Evolutionary conservation across 1,140 invertebrate genomes (phyloP), one percentile per base, ranked within the genome.

Genomic region (Hetaerina americana): DNA sequence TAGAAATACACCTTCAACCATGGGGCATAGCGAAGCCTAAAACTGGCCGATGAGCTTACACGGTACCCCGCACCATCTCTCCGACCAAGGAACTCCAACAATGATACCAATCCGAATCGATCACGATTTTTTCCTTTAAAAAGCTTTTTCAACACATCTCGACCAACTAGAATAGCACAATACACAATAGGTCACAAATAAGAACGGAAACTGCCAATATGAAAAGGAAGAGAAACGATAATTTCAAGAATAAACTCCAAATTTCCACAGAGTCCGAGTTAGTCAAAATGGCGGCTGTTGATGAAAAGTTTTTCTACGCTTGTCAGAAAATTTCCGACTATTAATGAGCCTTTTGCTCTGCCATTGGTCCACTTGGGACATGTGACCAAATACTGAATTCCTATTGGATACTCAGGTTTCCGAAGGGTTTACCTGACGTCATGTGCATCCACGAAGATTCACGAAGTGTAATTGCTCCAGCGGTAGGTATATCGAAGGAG

Each of bases 241-340:
- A 84, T 84, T 84, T 84, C 81, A 81, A 82, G 81, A 84, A 85
- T 84, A 86, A 86, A 83, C 84, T 84, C 83, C 83, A 83, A 87
- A 87, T 85, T 87, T 87, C 84, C 84, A 85, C 87, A 84, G 83
- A 86, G 85, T 87, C 86, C 86, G 85, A 85, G 84, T 86, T 85
- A 87, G 85, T 86, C 89, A 92, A 92, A 88, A 93, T 93, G 91
- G 91, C 91, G 89, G 90, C 90, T 92, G 89, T 91, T 92, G 90
- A 91, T 90, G 89, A 90, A 87, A 89, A 91, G 87, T 92, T 92
- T 91, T 91, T 90, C 87, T 92, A 91, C 89, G 90, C 89, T 91
- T 91, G 91, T 92, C 90, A 91, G 88, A 89, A 90, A 85, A 88
- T 88, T 86, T 86, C 89, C 88, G 89, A 89, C 86, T 86, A 85